Evolutionary conservation across 2,797 vertebrate genomes (phyloP).

Genomic region (Monodelphis domestica): DNA sequence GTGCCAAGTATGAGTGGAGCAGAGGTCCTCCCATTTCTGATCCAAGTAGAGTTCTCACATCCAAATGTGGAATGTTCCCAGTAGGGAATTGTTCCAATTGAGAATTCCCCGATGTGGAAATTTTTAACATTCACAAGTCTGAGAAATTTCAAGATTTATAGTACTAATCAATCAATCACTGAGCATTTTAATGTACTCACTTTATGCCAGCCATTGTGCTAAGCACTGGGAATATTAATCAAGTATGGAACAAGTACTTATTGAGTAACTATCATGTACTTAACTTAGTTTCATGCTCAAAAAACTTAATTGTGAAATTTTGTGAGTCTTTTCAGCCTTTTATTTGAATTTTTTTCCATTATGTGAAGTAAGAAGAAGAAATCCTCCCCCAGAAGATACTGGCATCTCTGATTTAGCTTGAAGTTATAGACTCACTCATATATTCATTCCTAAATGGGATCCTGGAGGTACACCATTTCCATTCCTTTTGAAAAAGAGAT

Average conservation of each 20-base stretch:
- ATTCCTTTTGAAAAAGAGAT: neutral
- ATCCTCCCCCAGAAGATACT: neutral
- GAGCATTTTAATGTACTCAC: neutral
- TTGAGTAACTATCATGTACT: neutral
- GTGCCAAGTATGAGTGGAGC: no score
- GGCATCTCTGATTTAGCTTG: neutral
- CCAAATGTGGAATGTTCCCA: no score
- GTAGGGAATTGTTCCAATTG: no score
- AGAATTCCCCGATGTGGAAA: no score
- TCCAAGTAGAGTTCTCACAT: no score
- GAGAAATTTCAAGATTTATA: no score
- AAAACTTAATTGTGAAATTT: neutral
- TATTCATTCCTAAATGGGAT: neutral
- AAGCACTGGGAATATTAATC: neutral
- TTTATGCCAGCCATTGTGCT: neutral
- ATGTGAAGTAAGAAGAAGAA: neutral
- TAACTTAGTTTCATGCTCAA: neutral
- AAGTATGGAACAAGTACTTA: neutral
- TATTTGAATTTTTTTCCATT: neutral
- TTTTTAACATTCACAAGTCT: no score
- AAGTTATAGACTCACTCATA: neutral
- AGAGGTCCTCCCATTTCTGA: no score
- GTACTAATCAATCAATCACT: neutral
- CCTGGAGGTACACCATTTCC: neutral
- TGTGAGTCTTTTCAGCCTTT: neutral